Percentiles rank a stretch among this genome's conserved stretches.
Conservation (phyloP, 1,140 invertebrate species). For the Apis cerana region DNA sequence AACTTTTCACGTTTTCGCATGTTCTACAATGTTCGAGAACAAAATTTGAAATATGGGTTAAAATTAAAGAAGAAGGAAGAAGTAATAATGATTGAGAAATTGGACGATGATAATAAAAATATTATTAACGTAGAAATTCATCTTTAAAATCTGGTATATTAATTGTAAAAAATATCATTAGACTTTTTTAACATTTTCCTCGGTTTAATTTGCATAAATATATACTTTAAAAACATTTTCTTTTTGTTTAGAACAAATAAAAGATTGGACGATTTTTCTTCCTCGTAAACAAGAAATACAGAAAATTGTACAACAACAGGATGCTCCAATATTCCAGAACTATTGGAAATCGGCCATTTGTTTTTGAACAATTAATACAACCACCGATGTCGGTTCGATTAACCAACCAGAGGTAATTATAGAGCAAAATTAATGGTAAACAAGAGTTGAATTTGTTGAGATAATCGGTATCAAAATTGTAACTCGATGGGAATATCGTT, state of each 20-base stretch:
- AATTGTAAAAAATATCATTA: too few species aligned
- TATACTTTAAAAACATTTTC: too few species aligned
- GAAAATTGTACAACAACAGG: neutral
- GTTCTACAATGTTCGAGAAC: neutral
- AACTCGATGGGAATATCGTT: neutral
- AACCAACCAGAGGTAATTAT: conserved; percentile 13
- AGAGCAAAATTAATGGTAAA: conserved; percentile 10
- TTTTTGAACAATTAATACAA: conserved; percentile 26
- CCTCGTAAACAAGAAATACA: too few species aligned
- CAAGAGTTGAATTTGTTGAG: neutral
- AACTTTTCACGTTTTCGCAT: neutral
- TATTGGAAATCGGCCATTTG: neutral
- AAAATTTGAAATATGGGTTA: neutral
- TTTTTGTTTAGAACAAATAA: too few species aligned
- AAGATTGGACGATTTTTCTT: too few species aligned
- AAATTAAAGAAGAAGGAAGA: neutral
- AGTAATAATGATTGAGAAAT: too few species aligned
- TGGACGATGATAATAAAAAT: too few species aligned
- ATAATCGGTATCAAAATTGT: conserved; percentile 9
- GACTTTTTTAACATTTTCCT: neutral
- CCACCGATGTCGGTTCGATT: conserved; percentile 14
- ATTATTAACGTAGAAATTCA: neutral
- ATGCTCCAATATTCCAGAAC: neutral
- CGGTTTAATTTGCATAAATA: neutral
- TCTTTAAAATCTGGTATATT: neutral